Conservation (phyloP, 2,797 vertebrate genomes). For the Lacerta agilis region DNA sequence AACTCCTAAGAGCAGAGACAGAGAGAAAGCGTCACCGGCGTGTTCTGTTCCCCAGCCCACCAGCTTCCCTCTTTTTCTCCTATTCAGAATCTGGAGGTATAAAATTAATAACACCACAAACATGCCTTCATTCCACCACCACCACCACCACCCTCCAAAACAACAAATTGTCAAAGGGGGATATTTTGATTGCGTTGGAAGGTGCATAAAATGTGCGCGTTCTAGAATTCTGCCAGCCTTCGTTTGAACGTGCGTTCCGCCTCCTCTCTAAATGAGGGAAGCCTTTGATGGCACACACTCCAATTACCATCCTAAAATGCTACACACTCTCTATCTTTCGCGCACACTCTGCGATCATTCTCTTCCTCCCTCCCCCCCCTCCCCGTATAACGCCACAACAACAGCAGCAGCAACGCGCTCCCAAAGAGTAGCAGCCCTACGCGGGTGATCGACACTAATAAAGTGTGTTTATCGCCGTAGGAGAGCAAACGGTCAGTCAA, state of each 20-base stretch:
- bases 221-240: slow-evolving; percentile 62
- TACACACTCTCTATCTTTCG: slow-evolving; percentile 36
- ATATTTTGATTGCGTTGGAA: slow-evolving; percentile 66
- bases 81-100: slow-evolving; percentile 64
- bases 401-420: neutral
- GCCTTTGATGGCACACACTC: slow-evolving; percentile 55
- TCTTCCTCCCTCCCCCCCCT: neutral
- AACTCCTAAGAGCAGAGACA: slow-evolving; percentile 14
- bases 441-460: slow-evolving; percentile 71
- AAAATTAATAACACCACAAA: slow-evolving; percentile 45
- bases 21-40: slow-evolving; percentile 44
- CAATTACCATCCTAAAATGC: slow-evolving; percentile 73
- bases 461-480: slow-evolving; percentile 82
- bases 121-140: neutral
- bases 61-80: neutral
- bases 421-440: slow-evolving; percentile 63
- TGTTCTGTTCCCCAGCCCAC: slow-evolving; percentile 33
- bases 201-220: slow-evolving; percentile 40
- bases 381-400: neutral
- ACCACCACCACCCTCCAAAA: neutral
- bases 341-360: neutral
- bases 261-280: slow-evolving; percentile 68
- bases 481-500: slow-evolving; percentile 80
- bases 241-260: slow-evolving; percentile 70
- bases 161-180: slow-evolving; percentile 41